These are phyloP conservation scores for Synanthedon myopaeformis DNA, from an alignment of 2,888 invertebrate genomes.

Conservation along the genomic window DNA sequence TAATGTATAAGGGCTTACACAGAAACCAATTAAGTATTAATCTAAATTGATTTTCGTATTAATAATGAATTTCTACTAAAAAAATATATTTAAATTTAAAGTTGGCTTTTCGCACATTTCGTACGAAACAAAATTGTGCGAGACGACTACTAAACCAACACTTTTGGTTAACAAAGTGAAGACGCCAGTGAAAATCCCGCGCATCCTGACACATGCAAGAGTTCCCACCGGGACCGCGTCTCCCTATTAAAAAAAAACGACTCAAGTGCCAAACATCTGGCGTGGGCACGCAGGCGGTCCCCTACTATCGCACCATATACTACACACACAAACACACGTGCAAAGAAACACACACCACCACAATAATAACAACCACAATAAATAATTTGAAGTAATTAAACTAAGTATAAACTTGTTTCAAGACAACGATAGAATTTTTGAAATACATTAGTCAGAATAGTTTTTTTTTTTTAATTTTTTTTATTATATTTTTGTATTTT, in stretches of 20 bases:
- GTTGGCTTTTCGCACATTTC: too few relatives aligned
- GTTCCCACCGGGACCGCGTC: conserved; percentile 35
- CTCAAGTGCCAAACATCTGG: conserved; percentile 59
- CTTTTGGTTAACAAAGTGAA: not conserved
- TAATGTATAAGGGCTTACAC: too few relatives aligned
- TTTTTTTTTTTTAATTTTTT: too few relatives aligned
- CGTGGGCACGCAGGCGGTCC: conserved; percentile 10
- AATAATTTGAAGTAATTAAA: not conserved
- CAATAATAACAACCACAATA: not conserved
- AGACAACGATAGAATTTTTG: too few relatives aligned
- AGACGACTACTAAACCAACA: too few relatives aligned
- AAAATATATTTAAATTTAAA: too few relatives aligned
- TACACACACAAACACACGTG: not conserved
- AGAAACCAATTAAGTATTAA: too few relatives aligned
- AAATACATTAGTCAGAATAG: too few relatives aligned
- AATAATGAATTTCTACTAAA: too few relatives aligned
- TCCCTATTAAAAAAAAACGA: conserved; percentile 23
- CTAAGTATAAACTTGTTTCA: not conserved
- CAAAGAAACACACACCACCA: not conserved
- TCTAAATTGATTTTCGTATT: too few relatives aligned
- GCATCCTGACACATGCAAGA: conserved; percentile 4
- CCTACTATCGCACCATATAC: not conserved
- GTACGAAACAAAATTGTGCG: too few relatives aligned
- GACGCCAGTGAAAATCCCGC: conserved; percentile 3
- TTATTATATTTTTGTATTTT: too few relatives aligned